phyloP scores from a whole-genome alignment of 2,888 invertebrate species.

The Latheticus oryzae region DNA sequence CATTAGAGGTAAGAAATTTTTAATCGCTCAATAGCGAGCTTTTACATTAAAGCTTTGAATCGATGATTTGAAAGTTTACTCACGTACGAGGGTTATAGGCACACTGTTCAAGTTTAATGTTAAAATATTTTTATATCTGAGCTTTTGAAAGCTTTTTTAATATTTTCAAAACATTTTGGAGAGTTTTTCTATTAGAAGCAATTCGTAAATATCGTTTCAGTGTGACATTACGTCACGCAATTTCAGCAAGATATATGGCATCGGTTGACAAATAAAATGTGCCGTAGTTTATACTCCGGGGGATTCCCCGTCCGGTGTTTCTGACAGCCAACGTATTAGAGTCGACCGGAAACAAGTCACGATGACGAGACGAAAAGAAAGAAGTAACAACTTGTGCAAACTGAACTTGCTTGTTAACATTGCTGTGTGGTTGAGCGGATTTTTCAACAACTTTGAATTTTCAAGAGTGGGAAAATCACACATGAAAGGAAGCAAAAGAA shows the following conservation, averaged over 20 bases:
- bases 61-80: constrained; percentile 43
- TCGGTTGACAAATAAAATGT: constrained; percentile 40
- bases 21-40: constrained; percentile 1
- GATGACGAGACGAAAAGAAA: constrained; percentile 27
- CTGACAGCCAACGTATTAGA: constrained; percentile 40
- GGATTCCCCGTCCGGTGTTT: constrained; percentile 36
- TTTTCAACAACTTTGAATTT: constrained; percentile 7
- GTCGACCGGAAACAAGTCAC: constrained; percentile 36
- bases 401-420: constrained; percentile 38
- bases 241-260: constrained; percentile 32
- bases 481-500: too few species aligned
- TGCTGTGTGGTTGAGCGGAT: constrained; percentile 21
- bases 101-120: constrained; percentile 45
- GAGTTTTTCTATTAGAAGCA: too few species aligned
- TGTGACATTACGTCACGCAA: constrained; percentile 30
- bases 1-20: constrained; percentile 60
- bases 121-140: constrained; percentile 41
- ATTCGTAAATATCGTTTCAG: too few species aligned
- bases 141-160: too few species aligned
- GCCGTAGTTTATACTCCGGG: constrained; percentile 32
- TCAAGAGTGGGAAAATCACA: background rate
- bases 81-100: constrained; percentile 47
- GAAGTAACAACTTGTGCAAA: constrained; percentile 36
- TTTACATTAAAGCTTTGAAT: constrained; percentile 30
- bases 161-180: too few species aligned